These are phyloP conservation scores for Corella eumyota DNA, from an alignment of 23 tunicate species.

Conservation along the genomic window DNA sequence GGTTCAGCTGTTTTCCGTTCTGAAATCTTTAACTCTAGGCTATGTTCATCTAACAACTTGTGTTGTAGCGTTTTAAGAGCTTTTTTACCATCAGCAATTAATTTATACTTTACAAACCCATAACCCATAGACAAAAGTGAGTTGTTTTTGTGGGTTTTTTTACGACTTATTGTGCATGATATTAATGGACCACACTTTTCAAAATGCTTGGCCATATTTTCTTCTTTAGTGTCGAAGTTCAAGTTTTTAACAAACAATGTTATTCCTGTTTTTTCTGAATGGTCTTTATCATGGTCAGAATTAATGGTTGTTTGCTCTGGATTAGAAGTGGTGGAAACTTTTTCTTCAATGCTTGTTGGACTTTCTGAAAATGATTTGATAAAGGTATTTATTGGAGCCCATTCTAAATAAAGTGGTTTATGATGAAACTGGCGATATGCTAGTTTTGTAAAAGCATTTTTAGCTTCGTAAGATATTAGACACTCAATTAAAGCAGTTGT, in stretches of 20 bases:
- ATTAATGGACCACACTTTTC: conserved; percentile 36
- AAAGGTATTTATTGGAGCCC: conserved; percentile 86
- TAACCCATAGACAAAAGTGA: conserved; percentile 87
- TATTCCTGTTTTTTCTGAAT: background rate
- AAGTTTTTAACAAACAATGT: conserved; percentile 93
- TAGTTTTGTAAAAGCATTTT: conserved; percentile 65
- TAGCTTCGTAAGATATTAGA: conserved; percentile 48
- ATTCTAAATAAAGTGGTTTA: conserved; percentile 85
- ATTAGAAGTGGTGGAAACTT: background rate
- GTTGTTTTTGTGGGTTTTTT: conserved; percentile 48
- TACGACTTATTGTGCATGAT: conserved; percentile 38
- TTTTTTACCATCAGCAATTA: conserved; percentile 24
- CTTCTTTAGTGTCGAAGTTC: conserved; percentile 87
- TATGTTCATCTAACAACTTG: conserved; percentile 65
- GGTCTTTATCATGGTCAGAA: background rate
- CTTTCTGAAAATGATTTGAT: background rate
- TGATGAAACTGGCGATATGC: conserved; percentile 87
- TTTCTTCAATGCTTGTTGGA: background rate
- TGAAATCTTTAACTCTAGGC: conserved; percentile 64
- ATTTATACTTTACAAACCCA: conserved; percentile 68
- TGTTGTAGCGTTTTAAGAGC: conserved; percentile 62
- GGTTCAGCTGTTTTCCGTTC: conserved; percentile 14
- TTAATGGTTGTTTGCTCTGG: background rate
- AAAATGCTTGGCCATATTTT: conserved; percentile 44
- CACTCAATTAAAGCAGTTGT: conserved; percentile 88